These are phyloP conservation scores for Peucedramus taeniatus DNA, from an alignment of 2,113 vertebrate species.

Conservation along the genomic window DNA sequence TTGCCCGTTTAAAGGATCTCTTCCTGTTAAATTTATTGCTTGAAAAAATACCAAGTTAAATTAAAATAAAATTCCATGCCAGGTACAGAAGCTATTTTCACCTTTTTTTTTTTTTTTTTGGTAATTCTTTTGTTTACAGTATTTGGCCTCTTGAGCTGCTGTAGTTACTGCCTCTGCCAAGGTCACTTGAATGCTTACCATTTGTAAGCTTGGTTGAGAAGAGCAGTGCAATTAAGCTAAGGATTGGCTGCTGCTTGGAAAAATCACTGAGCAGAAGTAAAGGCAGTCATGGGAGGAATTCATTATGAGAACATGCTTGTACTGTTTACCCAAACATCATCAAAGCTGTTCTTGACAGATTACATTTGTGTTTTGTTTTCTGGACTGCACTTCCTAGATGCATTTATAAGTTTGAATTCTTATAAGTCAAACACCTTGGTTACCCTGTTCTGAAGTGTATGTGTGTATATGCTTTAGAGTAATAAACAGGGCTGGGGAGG, in stretches of 20 bases:
- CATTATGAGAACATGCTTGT: neutral
- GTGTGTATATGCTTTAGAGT: neutral
- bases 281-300: neutral
- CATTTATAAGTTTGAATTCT: neutral
- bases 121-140: neutral
- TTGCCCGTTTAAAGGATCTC: neutral
- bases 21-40: neutral
- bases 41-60: neutral
- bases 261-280: neutral
- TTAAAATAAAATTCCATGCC: neutral
- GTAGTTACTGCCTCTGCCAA: neutral
- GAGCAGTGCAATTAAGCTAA: neutral
- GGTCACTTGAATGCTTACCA: neutral
- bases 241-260: neutral
- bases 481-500: rapidly evolving
- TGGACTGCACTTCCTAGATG: neutral
- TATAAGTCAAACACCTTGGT: neutral
- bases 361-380: neutral
- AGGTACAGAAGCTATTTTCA: neutral
- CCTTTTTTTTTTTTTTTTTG: neutral
- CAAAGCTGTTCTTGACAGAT: neutral
- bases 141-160: neutral
- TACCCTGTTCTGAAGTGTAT: neutral
- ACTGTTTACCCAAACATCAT: neutral
- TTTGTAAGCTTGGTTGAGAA: neutral